Base-by-base conservation (phyloP, 2,113 vertebrate genomes). In the Pyrgilauda ruficollis region DNA sequence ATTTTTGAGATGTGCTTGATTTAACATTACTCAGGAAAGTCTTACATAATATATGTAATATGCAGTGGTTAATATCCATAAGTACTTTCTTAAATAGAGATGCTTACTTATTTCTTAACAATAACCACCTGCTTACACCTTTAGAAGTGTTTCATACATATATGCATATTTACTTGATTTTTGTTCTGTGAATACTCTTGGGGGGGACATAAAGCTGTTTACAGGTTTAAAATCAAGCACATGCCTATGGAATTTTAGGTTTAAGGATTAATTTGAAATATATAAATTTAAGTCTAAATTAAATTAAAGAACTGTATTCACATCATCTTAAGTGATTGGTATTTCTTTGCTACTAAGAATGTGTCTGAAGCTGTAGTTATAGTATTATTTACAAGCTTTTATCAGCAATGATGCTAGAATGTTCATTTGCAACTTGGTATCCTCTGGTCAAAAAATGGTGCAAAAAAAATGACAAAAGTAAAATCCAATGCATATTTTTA, bases 1-100 rank as follows among this genome's bases (percentile, higher is more conserved):
- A 87, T 95, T 94, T 94, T 94, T 90, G 88, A 92, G 83, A 87
- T 93, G 79, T 61, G 61, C 68, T 93, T 95, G 68, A 90, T 89
- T 81, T 95, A 41, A 73, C 9, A 0, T 90, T 91, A 74, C 47
- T 90, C 76, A 81, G 80, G 68, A 90, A 84, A 90, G 37, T 30
- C 74, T 87, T 69, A 61, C 46, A 59, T 76, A 49, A 62, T 78
- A 75, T 66, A 49, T 47, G 56, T 82, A 77, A 74, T 80, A 74
- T 74, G 19, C 43, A 75, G 35, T 70, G 62, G 83, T 92, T 93
- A 77, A 78, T 92, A 91, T 90, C 59, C 21, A 1, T 63, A 81
- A 88, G 23, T 75, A 69, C 47, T 80, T 88, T 91, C 68, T 80
- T 78, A 67, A 93, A 80, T 43, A 75, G 72, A 61, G 41, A 5